phyloP scores from a whole-genome alignment of 2,888 invertebrate genomes.

The Danaus chrysippus region DNA sequence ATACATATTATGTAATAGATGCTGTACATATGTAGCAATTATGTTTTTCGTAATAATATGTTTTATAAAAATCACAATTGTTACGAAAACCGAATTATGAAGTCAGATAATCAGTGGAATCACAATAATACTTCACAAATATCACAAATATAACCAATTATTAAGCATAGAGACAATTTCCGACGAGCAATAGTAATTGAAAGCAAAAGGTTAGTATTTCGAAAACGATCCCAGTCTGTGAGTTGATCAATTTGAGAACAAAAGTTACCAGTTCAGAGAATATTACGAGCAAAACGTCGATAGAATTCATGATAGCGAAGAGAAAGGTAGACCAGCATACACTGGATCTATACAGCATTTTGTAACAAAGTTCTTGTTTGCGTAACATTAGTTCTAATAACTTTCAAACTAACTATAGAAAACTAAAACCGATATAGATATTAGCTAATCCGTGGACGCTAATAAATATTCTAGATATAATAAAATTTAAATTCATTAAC shows the following conservation, averaged over 20 bases:
- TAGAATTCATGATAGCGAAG: constrained; percentile 33
- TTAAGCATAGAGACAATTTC: neutral
- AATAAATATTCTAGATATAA: neutral
- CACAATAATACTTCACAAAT: neutral
- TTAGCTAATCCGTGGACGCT: neutral
- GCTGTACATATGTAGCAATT: too few species aligned
- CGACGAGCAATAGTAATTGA: neutral
- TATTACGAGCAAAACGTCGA: constrained; percentile 19
- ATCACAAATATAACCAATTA: neutral
- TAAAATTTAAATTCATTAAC: neutral
- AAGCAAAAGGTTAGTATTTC: constrained; percentile 1
- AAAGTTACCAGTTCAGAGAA: constrained; percentile 19
- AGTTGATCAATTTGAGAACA: constrained; percentile 18
- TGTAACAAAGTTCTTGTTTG: constrained; percentile 45
- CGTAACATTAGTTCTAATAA: constrained; percentile 45
- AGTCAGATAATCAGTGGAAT: too few species aligned
- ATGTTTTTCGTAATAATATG: too few species aligned
- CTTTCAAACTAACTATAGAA: constrained; percentile 32
- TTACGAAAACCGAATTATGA: too few species aligned
- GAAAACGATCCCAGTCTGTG: neutral
- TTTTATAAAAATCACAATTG: too few species aligned
- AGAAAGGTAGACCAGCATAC: constrained; percentile 47
- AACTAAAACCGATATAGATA: constrained; percentile 14
- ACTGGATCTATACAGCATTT: constrained; percentile 40
- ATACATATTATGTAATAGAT: too few species aligned